Evolutionary conservation across 2,113 vertebrate species (phyloP), one percentile per base, ranked within the genome.

Genomic region (Neolamprologus modestus): DNA sequence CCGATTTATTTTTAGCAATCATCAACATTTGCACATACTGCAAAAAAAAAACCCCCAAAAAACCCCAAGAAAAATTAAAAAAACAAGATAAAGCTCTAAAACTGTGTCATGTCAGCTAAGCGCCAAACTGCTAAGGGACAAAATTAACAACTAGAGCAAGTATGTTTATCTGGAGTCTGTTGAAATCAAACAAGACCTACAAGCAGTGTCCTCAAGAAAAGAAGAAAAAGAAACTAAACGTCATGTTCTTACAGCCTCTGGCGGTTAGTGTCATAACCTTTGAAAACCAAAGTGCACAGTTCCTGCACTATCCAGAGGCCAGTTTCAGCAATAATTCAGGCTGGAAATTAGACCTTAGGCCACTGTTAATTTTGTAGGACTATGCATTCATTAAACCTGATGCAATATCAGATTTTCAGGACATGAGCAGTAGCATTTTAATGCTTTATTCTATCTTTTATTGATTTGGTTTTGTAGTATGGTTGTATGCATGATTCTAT

Each of bases 11-110:
- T 73, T 9, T 21, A 45, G 12, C 1, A 45, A 73, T 26, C 21
- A 24, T 14, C 63, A 71, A 14, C 12, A 42, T 40, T 24, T 68
- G 11, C 19, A 68, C 3, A 40, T 40, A 40, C 10, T 21, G 19
- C n/a, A 68, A 13, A 12, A n/a, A 10, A 17, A 33, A 0, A 7
- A 0, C 2, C 16, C 0, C 4, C 42, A 2, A 47, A 17, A 8
- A 50, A 8, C 2, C 1, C 6, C 42, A 53, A 28, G 4, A 57
- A 59, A 57, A 35, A n/a, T 31, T 0, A 66, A 37, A 66, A 42
- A 42, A 73, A 45, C 26, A 21, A 40, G 8, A 26, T 45, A 11
- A 26, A 16, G 40, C 14, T 45, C 6, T 5, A 73, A 45, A 16
- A 73, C 8, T 45, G 21, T 17, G 2, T 73, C 21, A 16, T 45